Base-by-base conservation (phyloP, 2,888 invertebrate genomes). In the Cheilosia pagana region DNA sequence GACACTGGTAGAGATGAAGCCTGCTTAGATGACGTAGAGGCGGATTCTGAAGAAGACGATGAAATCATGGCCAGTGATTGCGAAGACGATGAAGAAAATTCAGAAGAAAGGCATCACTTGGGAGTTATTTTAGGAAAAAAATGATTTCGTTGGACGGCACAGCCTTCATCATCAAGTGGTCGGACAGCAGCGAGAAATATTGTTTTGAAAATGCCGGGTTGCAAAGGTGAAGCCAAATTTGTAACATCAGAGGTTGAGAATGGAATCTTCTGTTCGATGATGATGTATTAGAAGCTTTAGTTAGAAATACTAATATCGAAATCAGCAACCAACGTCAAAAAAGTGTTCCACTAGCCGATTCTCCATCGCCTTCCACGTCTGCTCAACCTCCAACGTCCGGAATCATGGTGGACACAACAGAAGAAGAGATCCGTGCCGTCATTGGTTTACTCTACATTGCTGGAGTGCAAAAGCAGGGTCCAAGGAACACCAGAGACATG, bases 11-110 rank as follows among this genome's bases (percentile, higher is more conserved):
- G 41, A 62, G 45, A 62, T 45, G 62, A 53, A 67, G 53, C 3
- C 50, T 48, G 19, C n/a, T 50, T n/a, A 55, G 59, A 71, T 25
- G 35, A 71, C 70, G 10, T 55, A 31, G 57, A 57, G 35, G 19
- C 68, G 19, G 57, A 57, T 45, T 70, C 68, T 57, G 68, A 70
- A 55, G 50, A 52, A 50, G 71, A 59, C 28, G 59, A 59, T 41
- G 59, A 60, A 60, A 71, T 60, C 5, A 7, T 16, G 16, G 60
- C 50, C 14, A 70, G 23, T 59, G 48, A 57, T 8, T 48, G 39
- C 14, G 68, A 48, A 25, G 48, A 70, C 10, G 16, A 16, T 28
- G 31, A 70, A 28, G 68, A 55, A 28, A 35, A 31, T 23, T 21
- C 57, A 70, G 57, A 70, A 70, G 48, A 48, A 57, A 31, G 45